Evolutionary conservation across 1,140 invertebrate species (phyloP), one percentile per base, ranked within the genome.

Genomic region (Arctopsyche grandis): DNA sequence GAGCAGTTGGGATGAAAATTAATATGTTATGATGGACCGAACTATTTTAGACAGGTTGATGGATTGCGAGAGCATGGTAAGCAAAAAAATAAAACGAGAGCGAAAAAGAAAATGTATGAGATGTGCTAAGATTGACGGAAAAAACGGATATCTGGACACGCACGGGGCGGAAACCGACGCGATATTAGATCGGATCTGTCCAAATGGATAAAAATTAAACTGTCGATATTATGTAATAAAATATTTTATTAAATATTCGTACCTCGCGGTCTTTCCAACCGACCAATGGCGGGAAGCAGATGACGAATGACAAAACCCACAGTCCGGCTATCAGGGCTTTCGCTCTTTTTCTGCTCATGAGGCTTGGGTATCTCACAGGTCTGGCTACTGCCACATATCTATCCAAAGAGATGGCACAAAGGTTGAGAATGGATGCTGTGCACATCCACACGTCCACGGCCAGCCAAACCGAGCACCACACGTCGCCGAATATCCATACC

Each of bases 381-480:
- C 96, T 90, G 9, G 97, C 98, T 70, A 99, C 96, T 0, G 97
- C 97, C 84, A 98, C 93, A 89, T 98, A 99, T 79, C 97, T 91
- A 89, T 98, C 97, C 83, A 97, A 87, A 21, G 95, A 97, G 84
- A 98, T 98, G 83, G 94, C 94, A 85, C 94, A 96, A 29, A 98
- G 91, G 87, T 98, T 98, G 73, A 98, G 89, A 83, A 98, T 99
- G 82, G 96, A 97, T 0, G 97, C 97, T 0, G 97, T 99, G 87
- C 97, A 91, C 93, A 99, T 95, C 94, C 97, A 97, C 0, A 99
- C 97, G 87, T 99, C 98, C 21, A 98, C 92, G 0, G 97, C 96
- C 78, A 97, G 88, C 96, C 96, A 98, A 79, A 96, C 92, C 63
- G 94, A 94, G 86, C 96, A 98, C 95, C 96, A 97, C 21, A 96